phyloP scores from a whole-genome alignment of 2,797 vertebrate genomes.

The Catharus ustulatus region DNA sequence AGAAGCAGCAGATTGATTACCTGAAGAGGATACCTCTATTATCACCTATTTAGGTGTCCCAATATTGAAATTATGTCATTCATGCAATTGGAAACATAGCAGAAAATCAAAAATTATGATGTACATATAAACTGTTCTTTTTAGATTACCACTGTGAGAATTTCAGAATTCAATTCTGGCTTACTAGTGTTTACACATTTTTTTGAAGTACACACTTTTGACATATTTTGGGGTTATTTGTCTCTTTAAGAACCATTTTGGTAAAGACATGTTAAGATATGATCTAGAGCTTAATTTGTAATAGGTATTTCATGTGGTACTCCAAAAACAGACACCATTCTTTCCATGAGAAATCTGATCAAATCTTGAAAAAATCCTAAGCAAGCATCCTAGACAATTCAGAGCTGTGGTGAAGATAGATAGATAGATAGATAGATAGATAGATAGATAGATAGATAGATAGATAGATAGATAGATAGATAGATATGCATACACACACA shows the following conservation, averaged over 20 bases:
- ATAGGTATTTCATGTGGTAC: neutral
- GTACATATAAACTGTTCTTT: neutral
- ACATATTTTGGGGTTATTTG: neutral
- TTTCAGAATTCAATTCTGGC: neutral
- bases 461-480: too few species aligned
- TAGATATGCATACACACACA: accelerated
- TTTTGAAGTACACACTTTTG: neutral
- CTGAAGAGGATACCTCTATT: neutral
- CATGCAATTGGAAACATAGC: neutral
- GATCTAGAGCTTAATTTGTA: neutral
- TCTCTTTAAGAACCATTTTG: neutral
- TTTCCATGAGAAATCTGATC: neutral
- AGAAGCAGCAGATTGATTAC: neutral
- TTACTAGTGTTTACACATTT: neutral
- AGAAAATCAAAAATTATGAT: neutral
- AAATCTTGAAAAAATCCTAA: neutral
- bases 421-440: too few species aligned
- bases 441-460: too few species aligned
- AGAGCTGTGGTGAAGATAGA: neutral
- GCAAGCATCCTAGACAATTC: neutral
- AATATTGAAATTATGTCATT: neutral
- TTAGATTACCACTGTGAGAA: neutral
- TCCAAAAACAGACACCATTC: neutral
- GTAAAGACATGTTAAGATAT: neutral
- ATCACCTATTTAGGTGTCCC: neutral